These are phyloP conservation scores for Heliconius ismenius DNA, from an alignment of 2,888 invertebrate species.

Conservation along the genomic window DNA sequence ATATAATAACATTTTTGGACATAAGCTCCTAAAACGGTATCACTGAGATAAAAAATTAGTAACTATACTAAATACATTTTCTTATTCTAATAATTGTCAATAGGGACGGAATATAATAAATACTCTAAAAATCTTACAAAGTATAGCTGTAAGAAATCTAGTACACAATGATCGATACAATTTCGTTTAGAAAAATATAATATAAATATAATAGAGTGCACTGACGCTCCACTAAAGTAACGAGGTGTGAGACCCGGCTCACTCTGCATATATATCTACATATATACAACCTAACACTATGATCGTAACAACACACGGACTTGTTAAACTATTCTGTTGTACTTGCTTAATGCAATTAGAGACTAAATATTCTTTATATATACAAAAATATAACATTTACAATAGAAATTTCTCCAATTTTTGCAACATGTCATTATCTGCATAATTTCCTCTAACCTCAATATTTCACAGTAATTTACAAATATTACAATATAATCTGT, in stretches of 20 bases:
- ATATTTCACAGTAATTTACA: background rate
- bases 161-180: background rate
- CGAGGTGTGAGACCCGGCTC: background rate
- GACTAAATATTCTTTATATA: background rate
- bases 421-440: background rate
- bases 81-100: conserved; percentile 37
- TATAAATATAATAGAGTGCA: conserved; percentile 12
- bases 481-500: background rate
- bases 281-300: no score
- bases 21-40: background rate
- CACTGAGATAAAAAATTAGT: conserved; percentile 3
- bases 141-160: conserved; percentile 14
- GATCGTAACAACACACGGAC: background rate
- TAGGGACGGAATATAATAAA: conserved; percentile 33
- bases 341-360: background rate
- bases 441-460: background rate
- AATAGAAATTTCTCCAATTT: background rate
- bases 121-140: conserved; percentile 17
- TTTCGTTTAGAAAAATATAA: conserved; percentile 11
- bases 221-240: conserved; percentile 9
- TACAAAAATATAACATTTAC: background rate
- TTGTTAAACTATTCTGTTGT: background rate
- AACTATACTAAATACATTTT: conserved; percentile 24
- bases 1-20: conserved; percentile 14
- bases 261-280: no score